These are phyloP conservation scores for Phymatocera aterrima DNA, from an alignment of 2,888 invertebrate species.

Conservation along the genomic window DNA sequence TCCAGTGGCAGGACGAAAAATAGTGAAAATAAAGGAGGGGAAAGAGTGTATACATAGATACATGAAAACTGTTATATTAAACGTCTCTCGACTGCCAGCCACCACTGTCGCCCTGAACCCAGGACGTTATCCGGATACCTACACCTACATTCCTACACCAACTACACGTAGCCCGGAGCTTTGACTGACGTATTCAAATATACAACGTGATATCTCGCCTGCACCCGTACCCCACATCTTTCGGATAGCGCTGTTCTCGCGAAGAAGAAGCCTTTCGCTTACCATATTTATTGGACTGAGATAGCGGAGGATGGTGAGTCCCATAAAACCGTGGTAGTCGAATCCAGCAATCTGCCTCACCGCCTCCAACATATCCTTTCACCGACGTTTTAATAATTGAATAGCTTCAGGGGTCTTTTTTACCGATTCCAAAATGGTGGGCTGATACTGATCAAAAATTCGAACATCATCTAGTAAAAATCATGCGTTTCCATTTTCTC, in stretches of 20 bases:
- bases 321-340: conserved; percentile 26
- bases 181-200: conserved; percentile 45
- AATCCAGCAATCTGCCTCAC: conserved; percentile 35
- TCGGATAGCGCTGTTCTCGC: conserved; percentile 27
- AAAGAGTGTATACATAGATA: no score
- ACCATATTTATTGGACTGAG: conserved; percentile 43
- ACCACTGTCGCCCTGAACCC: conserved; percentile 39
- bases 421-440: not conserved
- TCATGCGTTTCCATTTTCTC: no score
- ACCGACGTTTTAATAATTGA: conserved; percentile 42
- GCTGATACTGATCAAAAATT: not conserved
- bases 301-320: conserved; percentile 33
- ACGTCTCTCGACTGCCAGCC: conserved; percentile 36
- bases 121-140: conserved; percentile 27
- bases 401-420: not conserved
- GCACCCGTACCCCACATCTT: conserved; percentile 22
- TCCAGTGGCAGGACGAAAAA: not conserved
- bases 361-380: conserved; percentile 6
- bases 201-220: conserved; percentile 42
- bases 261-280: conserved; percentile 36
- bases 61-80: conserved; percentile 40
- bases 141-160: no score
- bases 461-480: no score
- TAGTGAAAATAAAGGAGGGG: no score
- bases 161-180: conserved; percentile 3